phyloP scores from a whole-genome alignment of 2,888 invertebrate species.

The Phortica magna region DNA sequence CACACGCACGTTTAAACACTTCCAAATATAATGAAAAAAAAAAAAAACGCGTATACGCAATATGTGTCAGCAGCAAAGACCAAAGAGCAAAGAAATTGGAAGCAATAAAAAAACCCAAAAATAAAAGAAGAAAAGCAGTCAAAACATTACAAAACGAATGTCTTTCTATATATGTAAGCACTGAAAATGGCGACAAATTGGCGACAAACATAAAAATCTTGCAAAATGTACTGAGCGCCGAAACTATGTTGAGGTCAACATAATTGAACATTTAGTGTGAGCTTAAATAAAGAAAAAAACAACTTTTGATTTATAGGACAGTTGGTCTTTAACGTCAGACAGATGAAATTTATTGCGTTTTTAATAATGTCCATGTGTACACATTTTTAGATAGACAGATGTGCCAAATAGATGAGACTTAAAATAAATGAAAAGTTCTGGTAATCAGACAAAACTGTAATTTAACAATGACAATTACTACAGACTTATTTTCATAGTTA shows the following conservation, averaged over 20 bases:
- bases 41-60: conserved; percentile 28
- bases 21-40: background rate
- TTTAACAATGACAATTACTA: too few relatives aligned
- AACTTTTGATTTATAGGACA: background rate
- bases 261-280: background rate
- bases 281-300: background rate
- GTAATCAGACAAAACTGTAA: too few relatives aligned
- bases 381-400: too few relatives aligned
- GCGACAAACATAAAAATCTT: conserved; percentile 8
- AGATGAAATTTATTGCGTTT: conserved; percentile 12
- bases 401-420: too few relatives aligned
- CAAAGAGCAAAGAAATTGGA: conserved; percentile 7
- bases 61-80: conserved; percentile 1
- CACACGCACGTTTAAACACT: background rate
- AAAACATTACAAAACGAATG: background rate
- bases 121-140: background rate
- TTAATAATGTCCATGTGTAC: background rate
- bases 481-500: too few relatives aligned
- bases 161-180: background rate
- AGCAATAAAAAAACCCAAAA: background rate
- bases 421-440: too few relatives aligned
- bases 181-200: conserved; percentile 30
- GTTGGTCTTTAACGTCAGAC: conserved; percentile 1
- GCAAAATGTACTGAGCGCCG: background rate
- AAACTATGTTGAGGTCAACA: conserved; percentile 30